Base-by-base conservation (phyloP, 2,888 invertebrate genomes). In the Pantelozetes paolii region DNA sequence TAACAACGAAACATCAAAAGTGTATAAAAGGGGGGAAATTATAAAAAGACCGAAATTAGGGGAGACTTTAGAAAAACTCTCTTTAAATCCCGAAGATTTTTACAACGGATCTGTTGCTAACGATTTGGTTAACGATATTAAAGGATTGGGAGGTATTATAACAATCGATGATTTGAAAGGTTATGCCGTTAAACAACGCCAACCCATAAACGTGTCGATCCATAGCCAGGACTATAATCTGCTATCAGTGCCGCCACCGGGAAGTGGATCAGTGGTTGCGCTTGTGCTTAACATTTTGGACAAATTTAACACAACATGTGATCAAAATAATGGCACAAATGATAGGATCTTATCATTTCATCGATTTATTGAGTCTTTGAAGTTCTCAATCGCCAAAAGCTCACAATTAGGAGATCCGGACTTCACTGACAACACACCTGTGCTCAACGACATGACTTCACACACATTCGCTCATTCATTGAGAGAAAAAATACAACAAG, bases 311-410 rank as follows among this genome's bases (percentile, higher is more conserved):
- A 80, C 70, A 76, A 69, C 69, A 3, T 69, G 69, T 18, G 9
- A 36, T 69, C 20, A 42, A 45, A 18, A 69, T 13, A 11, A 79
- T 70, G 36, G 40, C 50, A 20, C 42, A 28, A 30, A 57, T 50
- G 15, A 72, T 2, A 73, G 73, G 11, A 67, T 54, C 15, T 71
- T 77, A 11, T 67, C 90, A 0, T 90, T 90, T 86, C 96, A 97
- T 79, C 87, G 92, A 77, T 85, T 94, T 77, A 85, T 91, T 15
- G 97, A 98, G 82, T 87, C 90, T 5, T 91, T 94, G 83, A 98
- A 98, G 82, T 95, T 89, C 84, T 94, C 90, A 23, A 95, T 90
- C 82, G 95, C 91, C 1, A 87, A 89, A 80, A 85, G 96, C 77
- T 90, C 91, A 0, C 87, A 89, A 77, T 84, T 97, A 76, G 97